Evolutionary conservation across 2,113 vertebrate species (phyloP).

Genomic region (Oophaga pumilio): DNA sequence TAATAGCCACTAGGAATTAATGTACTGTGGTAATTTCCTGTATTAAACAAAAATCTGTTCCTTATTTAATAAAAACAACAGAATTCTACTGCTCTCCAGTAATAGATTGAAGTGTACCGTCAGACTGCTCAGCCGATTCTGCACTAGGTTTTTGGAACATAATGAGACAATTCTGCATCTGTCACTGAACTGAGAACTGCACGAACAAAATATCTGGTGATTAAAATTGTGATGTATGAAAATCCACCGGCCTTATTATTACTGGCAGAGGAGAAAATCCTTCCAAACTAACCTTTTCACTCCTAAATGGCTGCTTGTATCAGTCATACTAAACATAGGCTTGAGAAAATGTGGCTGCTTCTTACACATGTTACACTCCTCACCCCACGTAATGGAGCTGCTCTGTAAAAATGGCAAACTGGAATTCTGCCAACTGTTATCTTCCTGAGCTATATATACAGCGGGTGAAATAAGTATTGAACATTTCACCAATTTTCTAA

Average conservation of each 20-base stretch:
- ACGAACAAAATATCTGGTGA: background rate
- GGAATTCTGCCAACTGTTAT: background rate
- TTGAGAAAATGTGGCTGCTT: background rate
- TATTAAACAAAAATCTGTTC: slow-evolving; percentile 3
- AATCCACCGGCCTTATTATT: background rate
- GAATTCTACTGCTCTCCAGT: background rate
- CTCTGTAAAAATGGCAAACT: background rate
- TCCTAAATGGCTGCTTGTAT: background rate
- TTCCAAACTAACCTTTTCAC: slow-evolving; percentile 3
- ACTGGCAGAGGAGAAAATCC: background rate
- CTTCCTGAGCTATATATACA: background rate
- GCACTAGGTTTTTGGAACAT: slow-evolving; percentile 9
- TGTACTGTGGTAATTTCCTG: slow-evolving; percentile 4
- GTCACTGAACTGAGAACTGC: slow-evolving; percentile 6
- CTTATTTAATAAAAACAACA: slow-evolving; percentile 11
- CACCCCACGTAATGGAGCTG: background rate
- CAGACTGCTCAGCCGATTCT: background rate
- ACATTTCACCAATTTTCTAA: too few species aligned
- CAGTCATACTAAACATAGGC: background rate
- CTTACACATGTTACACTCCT: background rate
- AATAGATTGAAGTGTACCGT: slow-evolving; percentile 6
- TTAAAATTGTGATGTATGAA: background rate
- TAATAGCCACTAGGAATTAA: background rate
- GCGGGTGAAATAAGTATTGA: too few species aligned
- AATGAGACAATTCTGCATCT: slow-evolving; percentile 26